Conservation (phyloP, 64 coral and sea anemone genomes). For the Platygyra sinensis region DNA sequence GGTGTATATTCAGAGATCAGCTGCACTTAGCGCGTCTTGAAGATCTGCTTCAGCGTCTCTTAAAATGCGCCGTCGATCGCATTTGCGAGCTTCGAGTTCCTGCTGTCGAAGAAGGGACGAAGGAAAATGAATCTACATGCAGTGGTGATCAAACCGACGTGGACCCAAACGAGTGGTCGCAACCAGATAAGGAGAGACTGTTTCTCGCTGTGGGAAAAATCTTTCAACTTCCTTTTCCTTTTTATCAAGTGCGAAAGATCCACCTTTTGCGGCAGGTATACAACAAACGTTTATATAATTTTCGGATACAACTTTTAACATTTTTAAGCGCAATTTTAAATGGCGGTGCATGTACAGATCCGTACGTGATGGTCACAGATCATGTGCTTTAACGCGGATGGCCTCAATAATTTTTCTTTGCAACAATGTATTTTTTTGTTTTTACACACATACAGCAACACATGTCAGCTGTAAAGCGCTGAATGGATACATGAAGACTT, state of each 20-base stretch:
- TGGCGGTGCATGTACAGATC: too few relatives aligned
- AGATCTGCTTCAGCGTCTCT: conserved; percentile 79
- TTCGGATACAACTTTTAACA: not conserved
- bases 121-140: not conserved
- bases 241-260: conserved; percentile 89
- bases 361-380: too few relatives aligned
- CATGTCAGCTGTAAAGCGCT: too few relatives aligned
- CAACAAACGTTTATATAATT: not conserved
- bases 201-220: conserved; percentile 77
- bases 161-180: conserved; percentile 35
- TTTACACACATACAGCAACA: too few relatives aligned
- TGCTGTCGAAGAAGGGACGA: conserved; percentile 31
- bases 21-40: conserved; percentile 79
- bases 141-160: not conserved
- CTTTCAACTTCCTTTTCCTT: conserved; percentile 87
- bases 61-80: conserved; percentile 68
- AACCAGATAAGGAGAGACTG: conserved; percentile 73
- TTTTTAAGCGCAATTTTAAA: not conserved
- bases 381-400: too few relatives aligned
- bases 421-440: too few relatives aligned
- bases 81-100: conserved; percentile 59
- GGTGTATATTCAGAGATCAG: conserved; percentile 93
- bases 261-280: conserved; percentile 85
- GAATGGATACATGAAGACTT: too few relatives aligned
- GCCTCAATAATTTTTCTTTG: too few relatives aligned